Evolutionary conservation across 2,888 invertebrate species (phyloP).

Genomic region (Fragum fragum): DNA sequence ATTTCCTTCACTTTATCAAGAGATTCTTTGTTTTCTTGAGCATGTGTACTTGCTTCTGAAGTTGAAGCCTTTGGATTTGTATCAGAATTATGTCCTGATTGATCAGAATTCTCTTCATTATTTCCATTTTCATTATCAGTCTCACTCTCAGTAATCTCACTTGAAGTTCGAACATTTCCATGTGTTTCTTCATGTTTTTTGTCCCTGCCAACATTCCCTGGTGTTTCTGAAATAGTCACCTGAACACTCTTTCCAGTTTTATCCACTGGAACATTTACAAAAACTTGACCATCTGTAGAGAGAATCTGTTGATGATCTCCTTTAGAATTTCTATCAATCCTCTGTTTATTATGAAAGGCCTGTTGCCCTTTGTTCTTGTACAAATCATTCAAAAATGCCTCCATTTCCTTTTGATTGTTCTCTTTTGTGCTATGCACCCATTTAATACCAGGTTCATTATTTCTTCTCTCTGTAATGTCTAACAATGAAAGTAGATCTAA

Average conservation of each 20-base stretch:
- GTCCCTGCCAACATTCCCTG: slow-evolving; percentile 5
- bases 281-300: slow-evolving; percentile 53
- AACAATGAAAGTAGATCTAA: slow-evolving; percentile 85
- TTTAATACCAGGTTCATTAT: slow-evolving; percentile 58
- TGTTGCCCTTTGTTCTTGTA: not conserved
- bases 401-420: slow-evolving; percentile 22
- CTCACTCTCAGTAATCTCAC: not conserved
- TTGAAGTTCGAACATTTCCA: not conserved
- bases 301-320: slow-evolving; percentile 54
- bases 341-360: slow-evolving; percentile 18
- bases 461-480: slow-evolving; percentile 69
- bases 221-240: slow-evolving; percentile 28
- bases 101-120: not conserved
- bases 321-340: slow-evolving; percentile 39
- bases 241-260: slow-evolving; percentile 25
- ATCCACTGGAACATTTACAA: slow-evolving; percentile 28
- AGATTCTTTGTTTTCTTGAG: slow-evolving; percentile 4
- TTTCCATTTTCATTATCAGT: not conserved
- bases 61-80: not conserved
- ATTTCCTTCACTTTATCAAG: slow-evolving; percentile 10
- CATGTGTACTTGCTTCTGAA: not conserved
- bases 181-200: not conserved
- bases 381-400: slow-evolving; percentile 22
- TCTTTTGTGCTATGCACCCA: slow-evolving; percentile 34
- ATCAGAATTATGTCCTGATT: not conserved